phyloP scores from a whole-genome alignment of 2,797 vertebrate genomes.

The Odontamblyopus lacepedii region DNA sequence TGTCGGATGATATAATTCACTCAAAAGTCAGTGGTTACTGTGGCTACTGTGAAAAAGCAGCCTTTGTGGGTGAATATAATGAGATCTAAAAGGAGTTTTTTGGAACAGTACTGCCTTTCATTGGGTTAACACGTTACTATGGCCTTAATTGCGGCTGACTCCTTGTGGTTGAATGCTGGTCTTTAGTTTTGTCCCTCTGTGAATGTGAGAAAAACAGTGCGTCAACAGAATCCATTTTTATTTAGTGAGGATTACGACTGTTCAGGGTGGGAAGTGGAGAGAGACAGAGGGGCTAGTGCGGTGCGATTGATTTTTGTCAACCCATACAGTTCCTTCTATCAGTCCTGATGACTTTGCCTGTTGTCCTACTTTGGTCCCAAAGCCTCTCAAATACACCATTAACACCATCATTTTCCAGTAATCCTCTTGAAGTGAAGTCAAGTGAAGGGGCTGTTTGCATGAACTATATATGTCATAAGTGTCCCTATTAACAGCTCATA shows the following conservation, averaged over 20 bases:
- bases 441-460: slow-evolving; percentile 19
- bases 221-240: slow-evolving; percentile 24
- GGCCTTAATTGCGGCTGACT: slow-evolving; percentile 24
- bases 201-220: slow-evolving; percentile 30
- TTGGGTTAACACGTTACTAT: slow-evolving; percentile 39
- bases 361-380: slow-evolving; percentile 36
- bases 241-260: slow-evolving; percentile 40
- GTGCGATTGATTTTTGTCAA: slow-evolving; percentile 51
- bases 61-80: slow-evolving; percentile 30
- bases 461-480: not conserved
- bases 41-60: slow-evolving; percentile 48
- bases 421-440: slow-evolving; percentile 42
- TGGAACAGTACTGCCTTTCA: slow-evolving; percentile 60
- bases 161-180: not conserved
- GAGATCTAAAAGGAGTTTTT: slow-evolving; percentile 45
- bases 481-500: not conserved
- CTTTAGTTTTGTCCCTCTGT: slow-evolving; percentile 20
- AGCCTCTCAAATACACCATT: slow-evolving; percentile 51
- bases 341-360: slow-evolving; percentile 38
- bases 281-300: slow-evolving; percentile 6
- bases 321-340: slow-evolving; percentile 35
- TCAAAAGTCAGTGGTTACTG: slow-evolving; percentile 47
- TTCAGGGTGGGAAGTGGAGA: slow-evolving; percentile 2
- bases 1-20: slow-evolving; percentile 55
- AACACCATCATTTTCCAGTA: slow-evolving; percentile 41